Evolutionary conservation across 2,797 vertebrate genomes (phyloP).

Genomic region (Novumbra hubbsi): DNA sequence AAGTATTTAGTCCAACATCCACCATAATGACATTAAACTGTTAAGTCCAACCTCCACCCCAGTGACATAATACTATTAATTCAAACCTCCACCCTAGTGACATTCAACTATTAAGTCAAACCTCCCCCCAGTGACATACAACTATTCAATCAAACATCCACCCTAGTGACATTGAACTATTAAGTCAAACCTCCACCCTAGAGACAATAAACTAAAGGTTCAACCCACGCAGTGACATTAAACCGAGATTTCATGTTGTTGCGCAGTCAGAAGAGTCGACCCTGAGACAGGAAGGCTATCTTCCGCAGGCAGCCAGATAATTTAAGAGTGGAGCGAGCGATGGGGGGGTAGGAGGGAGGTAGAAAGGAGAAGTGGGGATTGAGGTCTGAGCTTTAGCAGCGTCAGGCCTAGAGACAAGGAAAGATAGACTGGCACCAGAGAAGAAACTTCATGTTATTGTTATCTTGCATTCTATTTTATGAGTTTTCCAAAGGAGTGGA

Average conservation of each 20-base stretch:
- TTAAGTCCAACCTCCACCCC: conserved; percentile 5
- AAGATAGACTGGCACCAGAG: conserved; percentile 70
- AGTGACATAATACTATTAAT: conserved; percentile 20
- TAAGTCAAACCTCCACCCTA: no score
- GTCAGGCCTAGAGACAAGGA: conserved; percentile 22
- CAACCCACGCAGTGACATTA: not conserved
- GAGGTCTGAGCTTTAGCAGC: conserved; percentile 22
- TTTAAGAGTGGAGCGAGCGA: conserved; percentile 53
- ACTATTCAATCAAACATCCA: conserved; percentile 12
- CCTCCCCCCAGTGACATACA: no score
- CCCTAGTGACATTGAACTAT: no score
- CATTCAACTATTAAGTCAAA: conserved; percentile 12
- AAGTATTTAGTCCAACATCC: no score
- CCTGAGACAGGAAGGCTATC: conserved; percentile 55
- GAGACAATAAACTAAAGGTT: no score
- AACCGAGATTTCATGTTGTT: conserved; percentile 24
- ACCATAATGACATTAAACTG: no score
- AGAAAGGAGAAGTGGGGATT: conserved; percentile 1
- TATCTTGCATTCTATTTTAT: conserved; percentile 63
- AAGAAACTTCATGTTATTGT: conserved; percentile 60
- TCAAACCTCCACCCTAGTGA: conserved; percentile 49
- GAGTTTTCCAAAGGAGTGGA: conserved; percentile 59
- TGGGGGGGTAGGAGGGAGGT: not conserved
- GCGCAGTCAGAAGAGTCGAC: conserved; percentile 47
- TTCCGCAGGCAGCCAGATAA: conserved; percentile 54